Evolutionary conservation across 2,797 vertebrate species (phyloP).

Genomic region (Hemitrygon akajei): DNA sequence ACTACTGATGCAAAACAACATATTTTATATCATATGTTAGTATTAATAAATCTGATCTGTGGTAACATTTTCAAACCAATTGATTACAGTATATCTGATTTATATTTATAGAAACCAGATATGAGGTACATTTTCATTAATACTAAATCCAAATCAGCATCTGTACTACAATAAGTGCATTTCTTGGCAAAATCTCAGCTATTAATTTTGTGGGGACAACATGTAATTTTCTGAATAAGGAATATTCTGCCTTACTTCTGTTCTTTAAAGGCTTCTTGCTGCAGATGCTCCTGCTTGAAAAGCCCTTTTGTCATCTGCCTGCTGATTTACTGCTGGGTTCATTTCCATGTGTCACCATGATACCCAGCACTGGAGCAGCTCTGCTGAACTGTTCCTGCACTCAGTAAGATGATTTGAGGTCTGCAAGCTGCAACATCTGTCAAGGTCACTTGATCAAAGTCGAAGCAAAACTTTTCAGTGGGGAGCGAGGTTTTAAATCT

Average conservation of each 20-base stretch:
- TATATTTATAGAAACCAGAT: too few species aligned
- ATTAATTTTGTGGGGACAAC: background rate
- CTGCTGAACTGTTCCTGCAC: background rate
- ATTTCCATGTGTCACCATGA: conserved; percentile 3
- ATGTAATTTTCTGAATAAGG: background rate
- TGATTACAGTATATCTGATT: too few species aligned
- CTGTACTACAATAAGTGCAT: background rate
- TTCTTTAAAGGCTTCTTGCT: background rate
- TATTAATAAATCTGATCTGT: too few species aligned
- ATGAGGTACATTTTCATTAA: background rate
- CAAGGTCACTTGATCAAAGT: background rate
- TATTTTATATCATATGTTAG: too few species aligned
- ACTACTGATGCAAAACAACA: too few species aligned
- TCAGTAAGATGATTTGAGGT: background rate
- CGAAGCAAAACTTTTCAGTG: background rate
- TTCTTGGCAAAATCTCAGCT: background rate
- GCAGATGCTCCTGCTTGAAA: background rate
- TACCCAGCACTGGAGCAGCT: background rate
- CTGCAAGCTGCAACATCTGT: background rate
- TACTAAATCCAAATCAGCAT: background rate
- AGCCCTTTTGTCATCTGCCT: background rate
- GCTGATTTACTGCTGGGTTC: background rate
- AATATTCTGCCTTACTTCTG: background rate
- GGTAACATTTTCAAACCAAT: too few species aligned
- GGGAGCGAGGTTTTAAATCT: background rate